A percentile compares a stretch with the other conserved stretches of the same genome.
Conservation (phyloP, 37 sponge, comb jelly and placozoan genomes). For the Crambe crambe region DNA sequence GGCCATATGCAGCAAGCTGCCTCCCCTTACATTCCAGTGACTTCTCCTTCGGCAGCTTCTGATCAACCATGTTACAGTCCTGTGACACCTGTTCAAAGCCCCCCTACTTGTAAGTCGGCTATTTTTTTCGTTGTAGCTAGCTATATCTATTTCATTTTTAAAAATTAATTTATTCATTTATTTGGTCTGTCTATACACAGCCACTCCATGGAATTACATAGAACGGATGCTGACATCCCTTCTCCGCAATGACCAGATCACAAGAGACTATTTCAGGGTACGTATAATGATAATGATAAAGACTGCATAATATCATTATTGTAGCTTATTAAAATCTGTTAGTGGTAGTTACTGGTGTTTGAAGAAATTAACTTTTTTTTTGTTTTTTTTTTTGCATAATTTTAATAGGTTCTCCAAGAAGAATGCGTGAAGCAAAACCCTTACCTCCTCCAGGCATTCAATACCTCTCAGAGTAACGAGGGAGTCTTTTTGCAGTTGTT, state of each 20-base stretch:
- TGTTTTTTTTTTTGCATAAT: background rate
- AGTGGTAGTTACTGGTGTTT: background rate
- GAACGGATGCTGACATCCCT: slow-evolving; percentile 13
- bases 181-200: background rate
- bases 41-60: slow-evolving; percentile 6
- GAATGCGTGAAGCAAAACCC: background rate
- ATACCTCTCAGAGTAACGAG: background rate
- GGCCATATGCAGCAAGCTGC: background rate
- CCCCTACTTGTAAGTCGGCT: background rate
- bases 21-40: slow-evolving; percentile 7
- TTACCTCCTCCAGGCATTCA: background rate
- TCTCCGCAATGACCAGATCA: slow-evolving; percentile 2
- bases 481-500: slow-evolving; percentile 9
- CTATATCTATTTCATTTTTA: background rate
- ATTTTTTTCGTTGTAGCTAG: background rate
- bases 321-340: background rate
- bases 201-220: background rate
- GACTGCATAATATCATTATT: too few species aligned
- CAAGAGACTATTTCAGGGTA: background rate
- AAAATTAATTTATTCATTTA: background rate
- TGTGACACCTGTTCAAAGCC: slow-evolving; percentile 7
- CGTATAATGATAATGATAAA: background rate
- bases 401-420: background rate
- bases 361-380: background rate
- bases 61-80: slow-evolving; percentile 23